These are phyloP conservation scores for Oryzias dopingdopingensis DNA, from an alignment of 2,797 vertebrate species.

Conservation along the genomic window DNA sequence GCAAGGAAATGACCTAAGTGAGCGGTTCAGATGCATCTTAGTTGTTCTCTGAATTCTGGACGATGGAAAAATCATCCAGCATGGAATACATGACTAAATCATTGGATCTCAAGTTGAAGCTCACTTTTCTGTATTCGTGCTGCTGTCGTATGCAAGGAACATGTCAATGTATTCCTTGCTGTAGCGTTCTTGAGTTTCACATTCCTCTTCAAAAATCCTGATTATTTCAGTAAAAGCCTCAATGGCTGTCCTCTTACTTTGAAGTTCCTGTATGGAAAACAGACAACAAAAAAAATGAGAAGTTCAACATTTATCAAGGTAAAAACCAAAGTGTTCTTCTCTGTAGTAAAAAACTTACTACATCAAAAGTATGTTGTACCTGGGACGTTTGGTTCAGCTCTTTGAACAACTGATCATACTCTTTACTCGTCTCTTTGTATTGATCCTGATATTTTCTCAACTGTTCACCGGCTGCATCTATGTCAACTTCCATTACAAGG, in stretches of 20 bases:
- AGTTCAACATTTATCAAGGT: no score
- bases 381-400: constrained; percentile 88
- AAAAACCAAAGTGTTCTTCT: no score
- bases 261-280: constrained; percentile 78
- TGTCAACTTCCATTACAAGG: constrained; percentile 86
- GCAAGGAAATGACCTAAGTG: not conserved
- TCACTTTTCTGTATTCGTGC: constrained; percentile 86
- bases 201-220: constrained; percentile 93
- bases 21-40: not conserved
- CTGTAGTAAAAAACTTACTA: not conserved
- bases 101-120: not conserved
- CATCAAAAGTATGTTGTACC: constrained; percentile 66
- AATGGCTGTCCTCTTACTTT: constrained; percentile 89
- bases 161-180: constrained; percentile 92
- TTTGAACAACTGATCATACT: constrained; percentile 87
- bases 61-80: not conserved
- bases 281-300: constrained; percentile 1
- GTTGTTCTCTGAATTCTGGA: not conserved
- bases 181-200: constrained; percentile 88
- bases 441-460: constrained; percentile 89
- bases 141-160: constrained; percentile 85
- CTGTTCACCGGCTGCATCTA: constrained; percentile 88
- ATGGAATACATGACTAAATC: not conserved
- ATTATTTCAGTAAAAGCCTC: constrained; percentile 93
- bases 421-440: constrained; percentile 90